A percentile compares a stretch with the other conserved stretches of the same genome.
phyloP scores from a whole-genome alignment of 1,140 invertebrate genomes.

The Acyrthosiphon pisum region DNA sequence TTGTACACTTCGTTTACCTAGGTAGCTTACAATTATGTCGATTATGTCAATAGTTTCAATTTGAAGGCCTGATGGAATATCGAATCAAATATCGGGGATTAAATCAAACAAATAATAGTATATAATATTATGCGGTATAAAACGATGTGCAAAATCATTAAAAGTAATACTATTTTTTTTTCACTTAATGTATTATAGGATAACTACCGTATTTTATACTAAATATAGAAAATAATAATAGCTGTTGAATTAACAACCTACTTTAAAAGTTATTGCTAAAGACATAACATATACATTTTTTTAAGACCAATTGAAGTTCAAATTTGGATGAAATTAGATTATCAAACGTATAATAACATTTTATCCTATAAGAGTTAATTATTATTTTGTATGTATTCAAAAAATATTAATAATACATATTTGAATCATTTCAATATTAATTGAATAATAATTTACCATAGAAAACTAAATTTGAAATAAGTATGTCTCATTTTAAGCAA shows the following conservation, averaged over 20 bases:
- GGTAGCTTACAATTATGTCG: background rate
- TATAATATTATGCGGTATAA: background rate
- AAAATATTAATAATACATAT: background rate
- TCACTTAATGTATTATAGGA: background rate
- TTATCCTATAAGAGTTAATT: background rate
- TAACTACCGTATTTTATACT: background rate
- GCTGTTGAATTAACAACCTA: background rate
- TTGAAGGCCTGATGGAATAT: background rate
- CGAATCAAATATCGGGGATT: background rate
- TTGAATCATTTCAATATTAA: background rate
- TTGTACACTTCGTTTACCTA: background rate
- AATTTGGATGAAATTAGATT: background rate
- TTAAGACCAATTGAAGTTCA: background rate
- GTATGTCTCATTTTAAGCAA: background rate
- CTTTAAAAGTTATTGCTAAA: background rate
- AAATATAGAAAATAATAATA: background rate
- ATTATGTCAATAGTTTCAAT: slow-evolving; percentile 16
- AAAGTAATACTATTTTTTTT: background rate
- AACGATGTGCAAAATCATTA: background rate
- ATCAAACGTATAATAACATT: background rate
- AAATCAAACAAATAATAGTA: background rate
- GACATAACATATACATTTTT: background rate
- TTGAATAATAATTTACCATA: background rate
- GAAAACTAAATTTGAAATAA: background rate
- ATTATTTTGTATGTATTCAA: background rate